Evolutionary conservation across 1,140 invertebrate species (phyloP), one percentile per base, ranked within the genome.

Genomic region (Plodia interpunctella): DNA sequence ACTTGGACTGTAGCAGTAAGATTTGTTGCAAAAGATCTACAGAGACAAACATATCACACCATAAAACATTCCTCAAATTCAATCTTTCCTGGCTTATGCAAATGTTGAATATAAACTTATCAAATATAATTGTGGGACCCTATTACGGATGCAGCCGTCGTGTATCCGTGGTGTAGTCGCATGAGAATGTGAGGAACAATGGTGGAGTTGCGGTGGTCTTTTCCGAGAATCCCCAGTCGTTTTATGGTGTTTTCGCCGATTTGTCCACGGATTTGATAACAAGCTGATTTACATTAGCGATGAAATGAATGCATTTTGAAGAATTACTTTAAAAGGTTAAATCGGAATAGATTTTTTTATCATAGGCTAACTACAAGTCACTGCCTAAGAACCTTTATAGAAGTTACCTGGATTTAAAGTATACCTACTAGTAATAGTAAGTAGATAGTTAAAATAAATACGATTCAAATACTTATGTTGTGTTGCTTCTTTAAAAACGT

Each of bases 121-220:
- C 85, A 88, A 88, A 88, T 88, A 88, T 88, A 88, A 88, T 88
- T 88, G 86, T 88, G 86, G 78, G 86, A 88, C 70, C 80, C 63
- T 82, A 87, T 87, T 88, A 86, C 60, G 68, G 67, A 88, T 88
- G 86, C 86, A 77, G 62, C 55, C 49, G 74, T 59, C 81, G 83
- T 76, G 83, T 86, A 87, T 87, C 86, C 86, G 86, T 72, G 77
- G 74, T 78, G 65, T 49, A 6, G 44, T 60, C 69, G 83, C 76
- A 88, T 88, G 76, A 74, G 77, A 86, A 88, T 85, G 67, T 57
- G 56, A 65, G 57, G 72, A 74, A 88, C 80, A 87, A 87, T 85
- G 72, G 82, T 81, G 74, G 76, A 70, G 78, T 78, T 82, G 79
- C 64, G 86, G 86, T 87, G 86, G 86, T 87, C 86, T 83, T 58